Percentiles rank a stretch among this genome's conserved stretches.
These are phyloP conservation scores for Amphipoea oculea DNA, from an alignment of 2,888 invertebrate genomes.

Conservation along the genomic window DNA sequence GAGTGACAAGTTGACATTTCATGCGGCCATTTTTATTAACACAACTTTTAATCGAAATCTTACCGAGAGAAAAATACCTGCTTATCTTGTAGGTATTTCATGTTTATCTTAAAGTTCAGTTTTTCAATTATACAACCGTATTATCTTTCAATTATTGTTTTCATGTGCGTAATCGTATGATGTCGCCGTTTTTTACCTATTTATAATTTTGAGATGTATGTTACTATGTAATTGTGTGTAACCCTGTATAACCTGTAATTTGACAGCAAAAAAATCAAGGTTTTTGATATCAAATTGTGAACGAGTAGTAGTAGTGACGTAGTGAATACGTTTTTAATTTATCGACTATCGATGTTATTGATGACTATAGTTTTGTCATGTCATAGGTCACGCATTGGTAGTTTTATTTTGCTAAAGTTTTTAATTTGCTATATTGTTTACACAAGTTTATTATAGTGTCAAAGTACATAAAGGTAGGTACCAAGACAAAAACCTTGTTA, in stretches of 20 bases:
- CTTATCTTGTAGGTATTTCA: slow-evolving; percentile 24
- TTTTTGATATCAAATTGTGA: slow-evolving; percentile 46
- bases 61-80: slow-evolving; percentile 20
- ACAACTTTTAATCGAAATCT: slow-evolving; percentile 28
- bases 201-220: slow-evolving; percentile 27
- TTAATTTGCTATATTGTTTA: slow-evolving; percentile 24
- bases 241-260: slow-evolving; percentile 57
- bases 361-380: slow-evolving; percentile 9
- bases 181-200: slow-evolving; percentile 38
- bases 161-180: slow-evolving; percentile 48
- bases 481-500: slow-evolving; percentile 29
- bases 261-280: slow-evolving; percentile 60
- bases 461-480: slow-evolving; percentile 24
- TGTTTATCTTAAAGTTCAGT: slow-evolving; percentile 40
- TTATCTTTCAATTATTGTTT: slow-evolving; percentile 56
- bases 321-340: slow-evolving; percentile 4
- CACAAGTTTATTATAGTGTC: slow-evolving; percentile 10
- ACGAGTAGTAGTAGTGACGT: slow-evolving; percentile 26
- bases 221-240: slow-evolving; percentile 37
- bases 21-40: slow-evolving; percentile 11
- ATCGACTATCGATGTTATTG: slow-evolving; percentile 33
- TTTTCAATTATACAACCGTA: slow-evolving; percentile 47
- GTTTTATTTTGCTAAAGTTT: not conserved
- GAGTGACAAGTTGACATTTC: slow-evolving; percentile 20
- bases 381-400: slow-evolving; percentile 15